These are phyloP conservation scores for Streblospio benedicti DNA, from an alignment of 1,140 invertebrate species.

Conservation along the genomic window DNA sequence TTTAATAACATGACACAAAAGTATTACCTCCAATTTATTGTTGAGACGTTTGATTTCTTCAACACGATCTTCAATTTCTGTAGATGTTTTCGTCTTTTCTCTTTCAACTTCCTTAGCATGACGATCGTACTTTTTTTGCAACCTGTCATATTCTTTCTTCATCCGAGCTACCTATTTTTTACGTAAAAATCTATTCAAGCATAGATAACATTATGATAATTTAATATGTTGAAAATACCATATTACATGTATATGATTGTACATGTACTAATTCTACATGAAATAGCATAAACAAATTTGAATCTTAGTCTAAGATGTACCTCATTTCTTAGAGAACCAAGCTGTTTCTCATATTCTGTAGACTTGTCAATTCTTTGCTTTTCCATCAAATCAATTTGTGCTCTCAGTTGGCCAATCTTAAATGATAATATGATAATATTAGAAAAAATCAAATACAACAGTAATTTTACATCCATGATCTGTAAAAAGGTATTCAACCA, in stretches of 20 bases:
- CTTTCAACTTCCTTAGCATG: conserved; percentile 22
- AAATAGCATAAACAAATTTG: neutral
- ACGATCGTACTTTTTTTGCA: conserved; percentile 22
- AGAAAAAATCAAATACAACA: no score
- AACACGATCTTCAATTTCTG: conserved; percentile 19
- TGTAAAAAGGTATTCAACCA: no score
- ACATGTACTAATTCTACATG: no score
- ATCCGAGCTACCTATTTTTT: conserved; percentile 24
- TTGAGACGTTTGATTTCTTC: conserved; percentile 21
- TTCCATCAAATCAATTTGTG: conserved; percentile 21
- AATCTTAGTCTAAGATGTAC: conserved; percentile 12
- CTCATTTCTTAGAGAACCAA: conserved; percentile 24
- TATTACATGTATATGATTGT: neutral
- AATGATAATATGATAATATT: no score
- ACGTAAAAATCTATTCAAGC: neutral
- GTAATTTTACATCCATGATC: no score
- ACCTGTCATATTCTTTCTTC: conserved; percentile 27
- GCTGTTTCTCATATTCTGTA: conserved; percentile 26
- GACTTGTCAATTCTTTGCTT: conserved; percentile 25
- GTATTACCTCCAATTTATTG: conserved; percentile 26
- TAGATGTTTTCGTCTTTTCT: conserved; percentile 18
- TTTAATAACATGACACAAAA: no score
- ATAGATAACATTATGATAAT: neutral
- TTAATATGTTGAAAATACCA: neutral
- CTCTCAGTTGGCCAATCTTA: conserved; percentile 23